Conservation (phyloP, 2,113 vertebrate genomes). For the Cariama cristata region DNA sequence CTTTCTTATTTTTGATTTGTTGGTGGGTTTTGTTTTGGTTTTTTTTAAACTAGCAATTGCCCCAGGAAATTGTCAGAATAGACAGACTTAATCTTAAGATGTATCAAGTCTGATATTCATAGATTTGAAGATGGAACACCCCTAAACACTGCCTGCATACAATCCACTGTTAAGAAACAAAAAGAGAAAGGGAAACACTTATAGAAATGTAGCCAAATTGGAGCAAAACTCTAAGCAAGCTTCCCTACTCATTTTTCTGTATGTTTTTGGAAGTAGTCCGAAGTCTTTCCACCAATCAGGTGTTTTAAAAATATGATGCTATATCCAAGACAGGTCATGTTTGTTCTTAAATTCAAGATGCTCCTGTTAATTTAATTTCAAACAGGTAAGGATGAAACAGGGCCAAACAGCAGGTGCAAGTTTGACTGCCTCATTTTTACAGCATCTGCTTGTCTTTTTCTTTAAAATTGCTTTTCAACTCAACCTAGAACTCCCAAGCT, state of each 20-base stretch:
- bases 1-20: not conserved
- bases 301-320: not conserved
- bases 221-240: not conserved
- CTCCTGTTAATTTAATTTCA: not conserved
- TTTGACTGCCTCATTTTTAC: not conserved
- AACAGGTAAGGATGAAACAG: not conserved
- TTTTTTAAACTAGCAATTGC: not conserved
- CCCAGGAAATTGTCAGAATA: not conserved
- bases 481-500: not conserved
- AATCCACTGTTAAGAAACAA: not conserved
- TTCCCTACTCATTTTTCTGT: not conserved
- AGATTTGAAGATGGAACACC: not conserved
- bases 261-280: not conserved
- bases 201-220: not conserved
- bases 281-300: not conserved
- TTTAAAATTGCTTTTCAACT: not conserved
- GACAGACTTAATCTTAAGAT: not conserved
- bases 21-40: accelerated
- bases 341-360: not conserved
- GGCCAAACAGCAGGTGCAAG: not conserved
- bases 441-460: not conserved
- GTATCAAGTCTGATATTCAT: not conserved
- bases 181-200: not conserved
- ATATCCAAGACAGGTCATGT: not conserved
- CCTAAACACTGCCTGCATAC: not conserved